Evolutionary conservation across 1,140 invertebrate species (phyloP), one percentile per base, ranked within the genome.

Genomic region (Sitodiplosis mosellana): DNA sequence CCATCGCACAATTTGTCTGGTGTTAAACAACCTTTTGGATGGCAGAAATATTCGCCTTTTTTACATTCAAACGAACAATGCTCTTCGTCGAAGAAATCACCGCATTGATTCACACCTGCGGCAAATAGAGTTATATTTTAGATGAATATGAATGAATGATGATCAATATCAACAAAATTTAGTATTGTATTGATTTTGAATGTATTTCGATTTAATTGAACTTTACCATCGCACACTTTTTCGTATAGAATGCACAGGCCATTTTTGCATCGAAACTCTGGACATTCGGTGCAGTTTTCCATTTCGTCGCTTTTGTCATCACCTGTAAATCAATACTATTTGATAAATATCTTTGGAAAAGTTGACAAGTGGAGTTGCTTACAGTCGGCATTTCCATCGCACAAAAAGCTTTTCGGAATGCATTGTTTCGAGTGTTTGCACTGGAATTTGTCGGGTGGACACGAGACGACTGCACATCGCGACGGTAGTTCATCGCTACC

Each of bases 1-100:
- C 78, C 77, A 59, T 88, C 79, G 57, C 86, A 88, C 10, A 83
- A 63, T 43, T 81, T 74, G 51, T 74, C 79, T 38, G 71, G 67
- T 0, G 75, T 72, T 36, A 86, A 78, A 54, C 86, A 89, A 21
- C 76, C 76, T 38, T 77, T 72, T 76, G 47, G 70, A 54, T 58
- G 80, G 77, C 59, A 81, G 70, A 71, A 81, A 74, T 54, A 76
- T 45, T 65, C 62, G 40, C 55, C 55, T 51, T 60, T 45, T 0
- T 56, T 57, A 4, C 60, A 64, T 21, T 62, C 56, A 10, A 51
- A 52, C 46, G 60, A 54, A 53, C 68, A 63, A 49, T 68, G 53
- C 10, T 56, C 51, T 54, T 83, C 80, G 54, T 83, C 80, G 1
- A 76, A 76, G 22, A 69, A 64, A 56, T 82, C 80, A 2, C 61